These are phyloP conservation scores for Siniperca undulata DNA, from an alignment of 2,797 vertebrate genomes.

Conservation along the genomic window DNA sequence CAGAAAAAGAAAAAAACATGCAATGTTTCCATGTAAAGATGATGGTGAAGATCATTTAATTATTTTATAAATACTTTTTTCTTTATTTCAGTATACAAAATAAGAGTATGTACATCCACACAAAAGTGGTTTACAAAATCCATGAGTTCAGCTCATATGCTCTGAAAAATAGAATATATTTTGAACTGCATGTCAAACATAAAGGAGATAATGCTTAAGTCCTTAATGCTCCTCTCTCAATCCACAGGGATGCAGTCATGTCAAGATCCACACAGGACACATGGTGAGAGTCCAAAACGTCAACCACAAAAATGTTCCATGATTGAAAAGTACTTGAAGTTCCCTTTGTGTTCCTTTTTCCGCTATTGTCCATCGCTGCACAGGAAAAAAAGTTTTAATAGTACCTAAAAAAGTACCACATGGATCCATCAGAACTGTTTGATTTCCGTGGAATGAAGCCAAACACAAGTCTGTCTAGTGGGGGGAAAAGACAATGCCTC, in stretches of 20 bases:
- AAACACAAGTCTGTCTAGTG: constrained; percentile 59
- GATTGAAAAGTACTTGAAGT: constrained; percentile 78
- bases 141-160: constrained; percentile 77
- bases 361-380: constrained; percentile 63
- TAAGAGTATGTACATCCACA: constrained; percentile 96
- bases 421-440: constrained; percentile 67
- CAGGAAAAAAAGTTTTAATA: constrained; percentile 55
- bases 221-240: constrained; percentile 66
- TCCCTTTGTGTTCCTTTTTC: constrained; percentile 82
- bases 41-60: constrained; percentile 83
- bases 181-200: constrained; percentile 76
- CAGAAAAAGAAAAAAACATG: constrained; percentile 36
- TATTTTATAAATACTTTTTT: constrained; percentile 98
- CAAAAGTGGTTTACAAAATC: constrained; percentile 91
- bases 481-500: constrained; percentile 54
- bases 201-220: constrained; percentile 78
- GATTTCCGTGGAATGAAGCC: constrained; percentile 70
- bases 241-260: constrained; percentile 78
- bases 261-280: constrained; percentile 70
- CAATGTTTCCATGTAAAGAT: constrained; percentile 52
- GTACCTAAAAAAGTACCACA: constrained; percentile 72
- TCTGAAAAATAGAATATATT: constrained; percentile 81
- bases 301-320: constrained; percentile 72
- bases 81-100: constrained; percentile 94
- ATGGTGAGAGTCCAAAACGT: constrained; percentile 69